Conservation (phyloP, 2,113 vertebrate genomes). For the Neolamprologus toae region DNA sequence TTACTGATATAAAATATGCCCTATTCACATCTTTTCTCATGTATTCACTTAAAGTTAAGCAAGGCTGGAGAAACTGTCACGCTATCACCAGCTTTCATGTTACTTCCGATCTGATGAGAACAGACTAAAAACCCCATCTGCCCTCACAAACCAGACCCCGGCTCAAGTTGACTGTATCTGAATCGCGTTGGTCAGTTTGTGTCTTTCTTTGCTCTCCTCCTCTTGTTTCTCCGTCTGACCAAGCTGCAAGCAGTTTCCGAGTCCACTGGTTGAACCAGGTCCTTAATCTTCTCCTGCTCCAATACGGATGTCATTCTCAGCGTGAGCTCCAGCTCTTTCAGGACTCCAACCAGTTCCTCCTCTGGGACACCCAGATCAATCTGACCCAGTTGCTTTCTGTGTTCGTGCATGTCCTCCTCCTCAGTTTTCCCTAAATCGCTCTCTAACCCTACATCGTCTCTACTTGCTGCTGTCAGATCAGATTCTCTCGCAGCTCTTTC, state of each 20-base stretch:
- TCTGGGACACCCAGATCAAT: background rate
- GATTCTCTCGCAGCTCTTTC: background rate
- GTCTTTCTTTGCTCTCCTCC: constrained; percentile 34
- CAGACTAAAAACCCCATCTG: background rate
- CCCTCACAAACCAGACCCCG: background rate
- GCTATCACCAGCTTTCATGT: background rate
- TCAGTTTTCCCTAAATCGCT: background rate
- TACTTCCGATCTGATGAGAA: background rate
- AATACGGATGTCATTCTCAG: constrained; percentile 7
- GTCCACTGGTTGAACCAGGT: background rate
- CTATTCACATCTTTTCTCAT: background rate
- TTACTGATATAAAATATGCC: background rate
- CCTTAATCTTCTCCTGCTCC: constrained; percentile 35
- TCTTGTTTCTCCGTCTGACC: constrained; percentile 74
- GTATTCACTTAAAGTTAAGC: background rate
- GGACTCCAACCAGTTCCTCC: background rate
- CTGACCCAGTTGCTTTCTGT: background rate
- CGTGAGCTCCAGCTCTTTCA: constrained; percentile 45
- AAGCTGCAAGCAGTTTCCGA: background rate
- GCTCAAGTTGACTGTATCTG: background rate
- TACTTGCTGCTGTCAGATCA: background rate
- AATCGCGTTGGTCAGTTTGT: background rate
- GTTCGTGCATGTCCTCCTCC: background rate
- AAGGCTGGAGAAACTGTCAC: background rate
- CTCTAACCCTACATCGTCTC: background rate